Conservation (phyloP, 2,797 vertebrate species). For the Mormyrops boulengeri region DNA sequence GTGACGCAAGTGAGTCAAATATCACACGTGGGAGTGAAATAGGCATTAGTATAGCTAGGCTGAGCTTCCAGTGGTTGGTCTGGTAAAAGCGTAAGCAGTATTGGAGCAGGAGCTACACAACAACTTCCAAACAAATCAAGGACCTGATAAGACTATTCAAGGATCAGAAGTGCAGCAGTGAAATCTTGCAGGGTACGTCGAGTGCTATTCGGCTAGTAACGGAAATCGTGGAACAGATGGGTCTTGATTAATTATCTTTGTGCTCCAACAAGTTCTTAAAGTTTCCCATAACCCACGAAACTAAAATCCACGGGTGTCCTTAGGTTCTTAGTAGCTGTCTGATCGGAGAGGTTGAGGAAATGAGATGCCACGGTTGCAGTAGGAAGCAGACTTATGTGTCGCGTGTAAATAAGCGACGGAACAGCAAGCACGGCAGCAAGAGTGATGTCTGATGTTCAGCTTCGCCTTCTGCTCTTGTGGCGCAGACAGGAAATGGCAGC, state of each 20-base stretch:
- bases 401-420: neutral
- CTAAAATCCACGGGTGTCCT: neutral
- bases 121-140: neutral
- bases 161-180: neutral
- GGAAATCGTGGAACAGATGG: neutral
- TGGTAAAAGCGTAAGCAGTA: neutral
- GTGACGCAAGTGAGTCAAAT: neutral
- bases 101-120: neutral
- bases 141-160: neutral
- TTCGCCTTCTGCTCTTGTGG: neutral
- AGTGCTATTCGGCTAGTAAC: neutral
- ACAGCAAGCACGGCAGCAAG: neutral
- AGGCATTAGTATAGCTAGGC: neutral
- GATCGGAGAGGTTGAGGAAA: neutral
- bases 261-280: neutral
- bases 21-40: neutral
- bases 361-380: neutral
- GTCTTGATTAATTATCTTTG: neutral
- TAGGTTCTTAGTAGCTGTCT: neutral
- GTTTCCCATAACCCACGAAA: neutral
- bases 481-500: neutral
- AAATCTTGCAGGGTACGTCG: neutral
- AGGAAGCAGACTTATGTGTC: neutral
- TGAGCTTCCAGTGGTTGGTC: neutral
- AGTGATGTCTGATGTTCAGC: neutral